Percentiles rank a stretch among this genome's conserved stretches.
phyloP scores from a whole-genome alignment of 2,888 invertebrate species.

The Zygogramma bicolorata region DNA sequence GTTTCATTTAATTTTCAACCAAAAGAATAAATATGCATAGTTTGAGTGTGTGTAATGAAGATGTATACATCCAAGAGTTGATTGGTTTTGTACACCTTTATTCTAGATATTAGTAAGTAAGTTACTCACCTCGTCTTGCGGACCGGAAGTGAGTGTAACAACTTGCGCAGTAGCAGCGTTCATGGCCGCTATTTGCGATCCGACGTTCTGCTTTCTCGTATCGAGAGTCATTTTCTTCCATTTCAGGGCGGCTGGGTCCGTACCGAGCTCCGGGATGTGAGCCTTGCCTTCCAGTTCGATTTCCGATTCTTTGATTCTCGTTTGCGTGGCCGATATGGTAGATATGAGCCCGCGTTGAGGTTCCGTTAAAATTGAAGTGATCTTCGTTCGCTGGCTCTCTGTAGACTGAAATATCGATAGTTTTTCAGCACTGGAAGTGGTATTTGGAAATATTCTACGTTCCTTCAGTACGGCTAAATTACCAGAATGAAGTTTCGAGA shows the following conservation, averaged over 20 bases:
- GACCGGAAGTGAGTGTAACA: slow-evolving; percentile 69
- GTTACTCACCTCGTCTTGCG: slow-evolving; percentile 78
- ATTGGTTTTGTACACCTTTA: too few relatives aligned
- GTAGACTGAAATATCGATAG: slow-evolving; percentile 37
- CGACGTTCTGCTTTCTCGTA: slow-evolving; percentile 95
- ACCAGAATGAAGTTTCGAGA: neutral
- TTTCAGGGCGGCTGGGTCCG: slow-evolving; percentile 87
- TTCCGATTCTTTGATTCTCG: slow-evolving; percentile 89
- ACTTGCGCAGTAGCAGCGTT: slow-evolving; percentile 97
- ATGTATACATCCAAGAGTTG: too few relatives aligned
- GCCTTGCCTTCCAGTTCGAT: slow-evolving; percentile 72
- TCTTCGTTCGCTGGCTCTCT: slow-evolving; percentile 81
- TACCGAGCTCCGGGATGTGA: slow-evolving; percentile 81
- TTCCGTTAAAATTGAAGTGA: slow-evolving; percentile 88
- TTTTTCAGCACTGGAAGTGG: neutral
- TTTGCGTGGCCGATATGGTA: slow-evolving; percentile 90
- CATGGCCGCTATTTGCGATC: slow-evolving; percentile 98
- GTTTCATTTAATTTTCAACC: too few relatives aligned
- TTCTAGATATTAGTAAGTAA: too few relatives aligned
- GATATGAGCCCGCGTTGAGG: slow-evolving; percentile 93
- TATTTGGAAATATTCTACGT: neutral
- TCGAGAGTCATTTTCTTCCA: slow-evolving; percentile 96
- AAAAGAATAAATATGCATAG: too few relatives aligned
- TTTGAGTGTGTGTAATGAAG: too few relatives aligned
- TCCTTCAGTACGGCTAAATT: neutral